Base-by-base conservation (phyloP, 23 tunicate species). In the Styela plicata region DNA sequence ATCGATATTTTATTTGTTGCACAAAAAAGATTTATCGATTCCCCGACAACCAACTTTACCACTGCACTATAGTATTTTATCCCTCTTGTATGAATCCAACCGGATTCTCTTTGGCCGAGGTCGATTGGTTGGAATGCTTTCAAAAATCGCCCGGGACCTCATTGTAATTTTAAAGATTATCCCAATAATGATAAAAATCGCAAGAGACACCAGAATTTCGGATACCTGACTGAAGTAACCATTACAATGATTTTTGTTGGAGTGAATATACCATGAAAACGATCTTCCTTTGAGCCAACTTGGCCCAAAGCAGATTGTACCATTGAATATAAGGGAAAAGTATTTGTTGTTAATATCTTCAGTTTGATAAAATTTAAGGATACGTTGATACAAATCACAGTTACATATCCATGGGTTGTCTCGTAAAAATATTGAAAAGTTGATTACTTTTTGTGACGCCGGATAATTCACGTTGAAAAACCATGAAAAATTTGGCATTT, bases 41-140 rank as follows among this genome's bases (percentile, higher is more conserved):
- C n/a, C n/a, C n/a, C n/a, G n/a, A n/a, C n/a, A n/a, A n/a, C n/a
- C n/a, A n/a, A n/a, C n/a, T n/a, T n/a, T n/a, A n/a, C n/a, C n/a
- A n/a, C 0, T 62, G n/a, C 31, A 22, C 22, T 67, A 67, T 13
- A 67, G 71, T 18, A 67, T 67, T 67, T 67, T 67, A 67, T 67
- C 71, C 24, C 71, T 67, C 22, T 67, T 67, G 71, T 67, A 67
- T 18, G 71, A 67, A 67, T 67, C 71, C 18, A 25, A 67, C 31
- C 71, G 71, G 16, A 25, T 67, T 67, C 71, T 27, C 22, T 67
- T 67, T 24, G 71, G 71, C 71, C 57, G 57, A 44, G 13, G 10
- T 67, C 22, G 71, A 19, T 67, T 22, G 16, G 31, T 18, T 18
- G 31, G 71, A 17, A 27, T 16, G 31, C n/a, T 67, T 25, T n/a